Conservation (phyloP, 2,113 vertebrate genomes). For the Solenodon paradoxus region DNA sequence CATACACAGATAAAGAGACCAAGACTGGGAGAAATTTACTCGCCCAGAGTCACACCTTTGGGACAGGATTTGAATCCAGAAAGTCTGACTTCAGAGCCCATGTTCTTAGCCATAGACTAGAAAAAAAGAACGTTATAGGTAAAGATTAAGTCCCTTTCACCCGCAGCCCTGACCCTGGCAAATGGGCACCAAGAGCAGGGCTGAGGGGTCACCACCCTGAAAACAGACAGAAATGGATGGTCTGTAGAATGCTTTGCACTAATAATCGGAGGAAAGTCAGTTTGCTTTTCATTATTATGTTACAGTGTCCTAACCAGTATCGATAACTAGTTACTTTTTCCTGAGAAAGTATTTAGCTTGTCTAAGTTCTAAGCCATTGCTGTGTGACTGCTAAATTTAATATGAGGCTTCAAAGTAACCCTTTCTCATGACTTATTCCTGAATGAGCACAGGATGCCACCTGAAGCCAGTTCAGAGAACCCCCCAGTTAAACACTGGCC, state of each 20-base stretch:
- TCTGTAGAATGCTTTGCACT: background rate
- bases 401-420: background rate
- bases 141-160: background rate
- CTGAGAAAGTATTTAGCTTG: conserved; percentile 22
- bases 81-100: background rate
- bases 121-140: background rate
- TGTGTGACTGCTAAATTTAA: background rate
- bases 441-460: background rate
- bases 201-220: too few species aligned
- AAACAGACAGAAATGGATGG: background rate
- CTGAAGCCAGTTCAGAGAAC: background rate
- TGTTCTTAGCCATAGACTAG: background rate
- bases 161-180: too few species aligned
- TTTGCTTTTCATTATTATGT: background rate
- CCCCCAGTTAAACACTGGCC: background rate
- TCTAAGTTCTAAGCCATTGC: background rate
- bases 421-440: background rate
- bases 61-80: background rate
- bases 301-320: background rate
- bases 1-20: background rate
- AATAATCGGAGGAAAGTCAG: background rate
- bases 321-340: background rate
- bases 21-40: background rate
- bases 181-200: background rate
- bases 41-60: background rate